Conservation (phyloP, 2,888 invertebrate species). For the Athalia rosae region DNA sequence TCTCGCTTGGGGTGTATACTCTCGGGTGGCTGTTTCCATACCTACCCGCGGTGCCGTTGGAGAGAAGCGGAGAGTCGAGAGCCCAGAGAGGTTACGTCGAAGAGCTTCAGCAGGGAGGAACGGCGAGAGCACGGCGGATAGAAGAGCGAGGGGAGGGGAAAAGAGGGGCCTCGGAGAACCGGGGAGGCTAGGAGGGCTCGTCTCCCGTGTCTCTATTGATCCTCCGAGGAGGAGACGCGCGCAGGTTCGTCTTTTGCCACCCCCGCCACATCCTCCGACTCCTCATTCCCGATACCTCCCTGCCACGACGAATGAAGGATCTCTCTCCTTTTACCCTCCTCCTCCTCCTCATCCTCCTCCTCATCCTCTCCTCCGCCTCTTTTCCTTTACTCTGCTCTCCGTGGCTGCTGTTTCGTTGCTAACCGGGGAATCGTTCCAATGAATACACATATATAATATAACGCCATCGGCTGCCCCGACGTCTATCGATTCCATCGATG, state of each 20-base stretch:
- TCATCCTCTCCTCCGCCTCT: slow-evolving; percentile 29
- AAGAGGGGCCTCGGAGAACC: slow-evolving; percentile 47
- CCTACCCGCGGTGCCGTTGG: slow-evolving; percentile 32
- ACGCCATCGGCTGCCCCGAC: not conserved
- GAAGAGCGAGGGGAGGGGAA: slow-evolving; percentile 46
- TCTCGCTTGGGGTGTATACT: slow-evolving; percentile 18
- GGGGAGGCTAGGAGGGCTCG: slow-evolving; percentile 69
- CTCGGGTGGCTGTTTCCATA: slow-evolving; percentile 12
- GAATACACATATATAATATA: slow-evolving; percentile 11
- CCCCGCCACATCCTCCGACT: slow-evolving; percentile 53
- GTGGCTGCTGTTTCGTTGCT: slow-evolving; percentile 27
- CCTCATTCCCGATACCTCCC: slow-evolving; percentile 64
- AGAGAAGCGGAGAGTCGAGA: slow-evolving; percentile 25
- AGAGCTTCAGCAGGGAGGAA: slow-evolving; percentile 48
- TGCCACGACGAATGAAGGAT: slow-evolving; percentile 54
- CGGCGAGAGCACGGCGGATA: slow-evolving; percentile 45
- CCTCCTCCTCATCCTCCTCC: slow-evolving; percentile 43
- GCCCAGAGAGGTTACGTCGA: slow-evolving; percentile 36
- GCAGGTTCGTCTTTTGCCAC: slow-evolving; percentile 69
- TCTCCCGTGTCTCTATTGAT: slow-evolving; percentile 74
- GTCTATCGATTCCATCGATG: slow-evolving; percentile 35
- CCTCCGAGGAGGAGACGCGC: slow-evolving; percentile 72
- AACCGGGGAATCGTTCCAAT: slow-evolving; percentile 28
- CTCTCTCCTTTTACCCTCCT: slow-evolving; percentile 50
- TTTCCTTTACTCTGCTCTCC: not conserved